A percentile compares a stretch with the other conserved stretches of the same genome.
These are phyloP conservation scores for Chymomyza caudatula DNA, from an alignment of 2,888 invertebrate genomes.

Conservation along the genomic window DNA sequence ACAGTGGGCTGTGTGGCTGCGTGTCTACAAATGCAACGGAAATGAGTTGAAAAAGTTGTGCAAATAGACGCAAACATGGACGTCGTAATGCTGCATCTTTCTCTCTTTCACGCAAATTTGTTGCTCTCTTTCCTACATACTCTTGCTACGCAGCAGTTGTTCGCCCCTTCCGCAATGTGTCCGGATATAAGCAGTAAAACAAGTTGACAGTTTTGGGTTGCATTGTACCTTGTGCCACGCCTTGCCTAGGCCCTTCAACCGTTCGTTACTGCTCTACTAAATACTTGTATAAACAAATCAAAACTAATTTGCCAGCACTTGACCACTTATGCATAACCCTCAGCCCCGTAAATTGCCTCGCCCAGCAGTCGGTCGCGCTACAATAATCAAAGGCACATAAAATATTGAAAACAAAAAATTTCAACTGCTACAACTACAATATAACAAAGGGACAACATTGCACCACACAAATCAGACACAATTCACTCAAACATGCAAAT, in stretches of 20 bases:
- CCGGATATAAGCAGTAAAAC: constrained; percentile 70
- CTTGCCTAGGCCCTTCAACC: constrained; percentile 17
- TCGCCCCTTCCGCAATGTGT: neutral
- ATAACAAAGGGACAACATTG: constrained; percentile 37
- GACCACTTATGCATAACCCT: constrained; percentile 11
- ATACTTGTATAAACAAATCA: constrained; percentile 43
- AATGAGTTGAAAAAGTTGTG: constrained; percentile 74
- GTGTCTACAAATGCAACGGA: constrained; percentile 67
- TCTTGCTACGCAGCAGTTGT: neutral
- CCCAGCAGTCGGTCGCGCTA: constrained; percentile 10
- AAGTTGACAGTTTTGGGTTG: constrained; percentile 53
- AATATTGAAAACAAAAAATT: constrained; percentile 28
- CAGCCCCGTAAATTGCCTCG: neutral
- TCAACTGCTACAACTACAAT: no score
- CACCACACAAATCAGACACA: constrained; percentile 29
- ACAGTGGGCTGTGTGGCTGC: constrained; percentile 19
- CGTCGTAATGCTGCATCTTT: constrained; percentile 48
- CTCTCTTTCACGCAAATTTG: no score
- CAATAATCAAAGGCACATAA: constrained; percentile 25
- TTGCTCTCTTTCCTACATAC: neutral
- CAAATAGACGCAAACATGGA: constrained; percentile 60
- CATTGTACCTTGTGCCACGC: constrained; percentile 14
- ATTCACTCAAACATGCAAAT: constrained; percentile 55
- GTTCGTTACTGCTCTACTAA: neutral
- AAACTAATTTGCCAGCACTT: constrained; percentile 57